phyloP scores from a whole-genome alignment of 1,140 invertebrate species.

The Aphelinus atriplicis region DNA sequence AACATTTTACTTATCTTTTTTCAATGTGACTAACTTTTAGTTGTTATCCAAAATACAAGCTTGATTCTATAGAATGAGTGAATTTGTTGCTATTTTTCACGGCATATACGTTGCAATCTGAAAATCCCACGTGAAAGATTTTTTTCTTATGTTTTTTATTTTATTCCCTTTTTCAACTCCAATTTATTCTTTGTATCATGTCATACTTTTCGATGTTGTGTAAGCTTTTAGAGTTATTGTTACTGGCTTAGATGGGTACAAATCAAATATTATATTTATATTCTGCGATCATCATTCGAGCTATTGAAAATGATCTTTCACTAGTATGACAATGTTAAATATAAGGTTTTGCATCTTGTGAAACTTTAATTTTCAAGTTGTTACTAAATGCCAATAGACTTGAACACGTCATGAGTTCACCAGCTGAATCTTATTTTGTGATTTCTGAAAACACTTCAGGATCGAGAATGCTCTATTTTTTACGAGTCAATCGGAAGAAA shows the following conservation, averaged over 20 bases:
- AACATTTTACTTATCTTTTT: constrained; percentile 29
- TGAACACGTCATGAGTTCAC: no score
- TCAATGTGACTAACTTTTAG: constrained; percentile 29
- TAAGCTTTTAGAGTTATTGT: constrained; percentile 36
- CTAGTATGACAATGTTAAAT: no score
- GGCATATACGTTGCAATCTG: background rate
- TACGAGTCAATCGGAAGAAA: no score
- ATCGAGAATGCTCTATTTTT: no score
- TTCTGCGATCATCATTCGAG: constrained; percentile 25
- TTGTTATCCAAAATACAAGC: constrained; percentile 1
- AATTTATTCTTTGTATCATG: constrained; percentile 29
- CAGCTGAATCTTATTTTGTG: no score
- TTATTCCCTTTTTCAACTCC: constrained; percentile 25
- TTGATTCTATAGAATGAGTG: constrained; percentile 15
- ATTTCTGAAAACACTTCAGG: no score
- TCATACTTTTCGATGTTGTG: background rate
- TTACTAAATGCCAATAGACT: no score
- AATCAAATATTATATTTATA: constrained; percentile 22
- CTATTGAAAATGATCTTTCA: no score
- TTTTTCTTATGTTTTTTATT: constrained; percentile 27
- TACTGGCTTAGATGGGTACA: constrained; percentile 25
- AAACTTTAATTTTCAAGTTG: no score
- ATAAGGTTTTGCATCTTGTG: no score
- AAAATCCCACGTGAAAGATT: constrained; percentile 1
- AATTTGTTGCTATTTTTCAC: constrained; percentile 40